Evolutionary conservation across 2,113 vertebrate species (phyloP), one percentile per base, ranked within the genome.

Genomic region (Eolophus roseicapilla): DNA sequence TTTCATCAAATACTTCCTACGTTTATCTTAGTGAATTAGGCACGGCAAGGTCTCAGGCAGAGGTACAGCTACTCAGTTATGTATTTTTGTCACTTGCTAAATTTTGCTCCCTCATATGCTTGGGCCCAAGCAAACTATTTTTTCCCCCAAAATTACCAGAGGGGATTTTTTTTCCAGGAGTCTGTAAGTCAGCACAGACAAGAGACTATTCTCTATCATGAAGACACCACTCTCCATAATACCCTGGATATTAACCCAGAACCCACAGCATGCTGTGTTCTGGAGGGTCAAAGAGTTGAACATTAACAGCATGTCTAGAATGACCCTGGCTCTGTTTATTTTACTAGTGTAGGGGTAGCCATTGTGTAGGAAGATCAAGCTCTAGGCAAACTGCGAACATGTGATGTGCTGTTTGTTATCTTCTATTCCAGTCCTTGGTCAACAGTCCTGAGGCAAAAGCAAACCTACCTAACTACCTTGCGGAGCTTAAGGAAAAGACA

Each of bases 401-500:
- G 23, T 78, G 37, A 75, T 41, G 10, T n/a, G 50, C 20, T 90
- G 44, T 85, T 92, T 92, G 53, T 83, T 92, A 25, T 86, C 75
- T 97, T 95, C 64, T 50, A 49, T 96, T 88, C 53, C 86, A 98
- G 98, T 39, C 88, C 64, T 95, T 98, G 95, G 60, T 95, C 81
- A 92, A 63, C 41, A 96, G 97, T 64, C 98, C 98, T 2, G 49
- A 67, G 0, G 64, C 92, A 88, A 91, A 90, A 43, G 16, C 35
- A 55, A 20, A 87, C 2, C 86, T 98, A 33, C 90, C 96, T 3
- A 1, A 0, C 2, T 98, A 97, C 91, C 97, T 98, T 44, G 33
- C 0, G 55, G 7, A 39, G 17, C 96, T 98, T 75, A 86, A 68
- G 1, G 0, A 73, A 2, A 57, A 60, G 13, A 83, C 89, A 29